Conservation (phyloP, 1,140 invertebrate species). For the Euura lappo region DNA sequence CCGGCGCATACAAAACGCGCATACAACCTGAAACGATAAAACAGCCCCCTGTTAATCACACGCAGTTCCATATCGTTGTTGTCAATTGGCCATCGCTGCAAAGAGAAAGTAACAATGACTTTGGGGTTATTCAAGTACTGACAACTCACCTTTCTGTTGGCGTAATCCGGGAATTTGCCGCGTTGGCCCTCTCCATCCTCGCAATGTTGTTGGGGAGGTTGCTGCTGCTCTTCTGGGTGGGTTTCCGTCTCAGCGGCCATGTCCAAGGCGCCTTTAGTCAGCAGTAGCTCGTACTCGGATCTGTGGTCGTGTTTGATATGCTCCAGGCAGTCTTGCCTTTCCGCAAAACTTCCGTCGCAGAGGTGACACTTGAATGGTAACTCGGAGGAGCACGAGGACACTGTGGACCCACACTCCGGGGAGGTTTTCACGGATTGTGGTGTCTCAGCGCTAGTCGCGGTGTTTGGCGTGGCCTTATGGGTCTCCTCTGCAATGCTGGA, state of each 20-base stretch:
- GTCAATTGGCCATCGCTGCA: too few relatives aligned
- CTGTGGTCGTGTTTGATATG: conserved; percentile 79
- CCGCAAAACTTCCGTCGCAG: conserved; percentile 84
- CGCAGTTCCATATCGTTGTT: too few relatives aligned
- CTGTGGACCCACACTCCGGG: background rate
- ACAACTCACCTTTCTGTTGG: conserved; percentile 77
- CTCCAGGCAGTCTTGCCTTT: conserved; percentile 78
- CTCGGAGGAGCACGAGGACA: conserved; percentile 56
- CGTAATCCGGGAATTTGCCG: conserved; percentile 84
- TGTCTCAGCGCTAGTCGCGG: conserved; percentile 22
- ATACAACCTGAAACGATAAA: conserved; percentile 72
- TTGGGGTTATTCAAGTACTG: too few relatives aligned
- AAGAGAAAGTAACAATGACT: too few relatives aligned
- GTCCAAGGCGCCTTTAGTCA: conserved; percentile 81
- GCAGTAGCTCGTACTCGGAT: conserved; percentile 74
- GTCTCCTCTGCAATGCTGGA: conserved; percentile 22
- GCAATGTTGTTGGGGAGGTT: conserved; percentile 41
- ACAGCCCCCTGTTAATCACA: too few relatives aligned
- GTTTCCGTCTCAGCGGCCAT: conserved; percentile 55
- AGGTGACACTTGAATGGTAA: conserved; percentile 92
- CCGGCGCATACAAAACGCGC: conserved; percentile 88
- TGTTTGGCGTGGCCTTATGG: conserved; percentile 29
- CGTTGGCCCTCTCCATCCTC: conserved; percentile 63
- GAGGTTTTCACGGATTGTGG: conserved; percentile 13
- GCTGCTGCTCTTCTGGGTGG: conserved; percentile 54